Base-by-base conservation (phyloP, 2,888 invertebrate genomes). In the Elegia similella region DNA sequence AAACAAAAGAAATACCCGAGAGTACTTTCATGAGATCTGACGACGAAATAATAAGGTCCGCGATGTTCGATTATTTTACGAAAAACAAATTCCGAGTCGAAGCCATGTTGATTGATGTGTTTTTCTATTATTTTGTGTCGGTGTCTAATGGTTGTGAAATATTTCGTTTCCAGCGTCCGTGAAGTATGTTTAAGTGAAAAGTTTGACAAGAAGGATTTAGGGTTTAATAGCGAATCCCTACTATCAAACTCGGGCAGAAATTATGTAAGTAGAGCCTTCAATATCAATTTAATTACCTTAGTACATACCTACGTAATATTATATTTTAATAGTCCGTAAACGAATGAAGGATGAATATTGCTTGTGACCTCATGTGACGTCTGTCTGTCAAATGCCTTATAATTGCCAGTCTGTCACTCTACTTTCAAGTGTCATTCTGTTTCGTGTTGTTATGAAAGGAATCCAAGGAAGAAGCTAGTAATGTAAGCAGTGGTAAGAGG, bases 41-140 rank as follows among this genome's bases (percentile, higher is more conserved):
- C 62, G 88, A 90, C 70, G 88, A 90, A 73, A 84, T 91, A 69
- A 88, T 91, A 83, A 86, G 90, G 91, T 90, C 75, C 56, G 29
- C 66, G 77, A 75, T 73, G 59, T 70, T 77, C 72, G 66, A 68
- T 73, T 76, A 73, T 74, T 76, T 74, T 64, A 69, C 62, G 54
- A 67, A 72, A 69, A 69, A 68, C 68, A 66, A 66, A 66, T 70
- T 72, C 15, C 30, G 29, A 7, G 63, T 68, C 68, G 71, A 23
- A 23, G 71, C 84, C 84, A 76, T 70, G 66, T 65, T 66, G 82
- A 84, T 78, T 80, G 57, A 65, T 67, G 57, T 73, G 60, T 69
- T 69, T 66, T 57, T 73, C 59, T 69, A 67, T 66, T 69, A 62
- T 69, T 67, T 73, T 72, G 63, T 72, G 71, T 70, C 66, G 61